Evolutionary conservation across 1,140 invertebrate genomes (phyloP), one percentile per base, ranked within the genome.

Genomic region (Araneus ventricosus): DNA sequence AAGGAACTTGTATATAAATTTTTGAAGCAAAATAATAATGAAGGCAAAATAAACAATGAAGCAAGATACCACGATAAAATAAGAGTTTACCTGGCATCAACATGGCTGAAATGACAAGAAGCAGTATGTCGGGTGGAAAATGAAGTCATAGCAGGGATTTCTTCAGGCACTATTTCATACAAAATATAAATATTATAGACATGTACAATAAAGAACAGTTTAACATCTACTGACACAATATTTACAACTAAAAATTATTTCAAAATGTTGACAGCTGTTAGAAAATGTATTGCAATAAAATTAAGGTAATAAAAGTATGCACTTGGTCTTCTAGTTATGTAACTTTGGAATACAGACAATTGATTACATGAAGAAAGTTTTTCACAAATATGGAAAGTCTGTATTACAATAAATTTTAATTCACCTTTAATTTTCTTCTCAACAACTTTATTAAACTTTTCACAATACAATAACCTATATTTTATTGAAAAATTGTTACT

Each of bases 81-180:
- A 92, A 86, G 45, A 17, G 17, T 37, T 61, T 87, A 93, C 93
- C 93, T 97, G 20, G 96, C 95, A 95, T 98, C 98, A 10, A 98
- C 97, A 94, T 98, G 97, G 61, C 97, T 97, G 57, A 98, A 96
- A 52, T 96, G 96, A 92, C 97, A 98, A 20, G 96, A 96, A 0
- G 97, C 96, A 3, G 97, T 97, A 94, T 98, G 98, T 0, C 97
- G 96, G 92, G 97, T 98, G 14, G 97, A 96, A 95, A 98, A 98
- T 94, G 96, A 94, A 0, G 94, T 94, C 88, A 95, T 94, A 10
- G 94, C 94, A 39, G 95, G 94, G 30, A 94, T 94, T 93, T 95
- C 95, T 59, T 95, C 95, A 37, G 93, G 93, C 17, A 63, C 93
- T 94, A 30, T 37, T 24, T 39, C n/a, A 75, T 82, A 27, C 8